Conservation (phyloP, 1,140 invertebrate genomes). For the Orius insidiosus region DNA sequence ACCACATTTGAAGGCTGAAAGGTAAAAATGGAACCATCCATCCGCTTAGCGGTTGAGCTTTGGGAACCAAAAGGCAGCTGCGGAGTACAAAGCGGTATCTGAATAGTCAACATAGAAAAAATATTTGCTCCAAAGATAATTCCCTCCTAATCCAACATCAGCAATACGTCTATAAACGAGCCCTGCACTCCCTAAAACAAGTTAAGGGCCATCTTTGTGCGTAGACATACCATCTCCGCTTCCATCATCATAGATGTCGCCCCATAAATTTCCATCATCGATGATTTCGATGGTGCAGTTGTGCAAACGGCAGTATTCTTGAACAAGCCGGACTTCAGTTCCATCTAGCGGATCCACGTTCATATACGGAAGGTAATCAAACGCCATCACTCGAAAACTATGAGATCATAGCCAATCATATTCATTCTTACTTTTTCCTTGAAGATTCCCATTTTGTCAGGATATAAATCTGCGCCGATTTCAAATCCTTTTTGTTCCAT, state of each 20-base stretch:
- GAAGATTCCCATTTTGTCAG: too few species aligned
- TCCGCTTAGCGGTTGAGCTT: constrained; percentile 22
- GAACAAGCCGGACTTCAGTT: constrained; percentile 25
- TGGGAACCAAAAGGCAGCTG: constrained; percentile 36
- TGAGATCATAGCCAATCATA: too few species aligned
- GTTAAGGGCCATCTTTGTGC: too few species aligned
- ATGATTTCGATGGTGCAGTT: constrained; percentile 30
- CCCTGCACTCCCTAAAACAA: too few species aligned
- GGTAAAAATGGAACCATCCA: constrained; percentile 16
- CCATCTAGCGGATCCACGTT: constrained; percentile 23
- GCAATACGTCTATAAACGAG: constrained; percentile 31
- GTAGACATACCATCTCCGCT: constrained; percentile 30
- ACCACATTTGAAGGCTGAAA: constrained; percentile 15
- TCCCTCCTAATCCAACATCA: constrained; percentile 36
- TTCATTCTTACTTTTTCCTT: too few species aligned
- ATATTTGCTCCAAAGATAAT: constrained; percentile 39
- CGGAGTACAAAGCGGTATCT: constrained; percentile 9
- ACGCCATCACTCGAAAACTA: constrained; percentile 12
- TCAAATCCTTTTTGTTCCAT: too few species aligned
- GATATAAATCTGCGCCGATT: too few species aligned
- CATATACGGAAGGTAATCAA: constrained; percentile 13
- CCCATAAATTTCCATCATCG: constrained; percentile 34
- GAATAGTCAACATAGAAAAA: constrained; percentile 35
- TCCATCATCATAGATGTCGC: constrained; percentile 35
- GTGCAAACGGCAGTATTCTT: constrained; percentile 23